Percentiles rank a stretch among this genome's conserved stretches.
Conservation (phyloP, 2,113 vertebrate species). For the Gnathonemus longibarbis region DNA sequence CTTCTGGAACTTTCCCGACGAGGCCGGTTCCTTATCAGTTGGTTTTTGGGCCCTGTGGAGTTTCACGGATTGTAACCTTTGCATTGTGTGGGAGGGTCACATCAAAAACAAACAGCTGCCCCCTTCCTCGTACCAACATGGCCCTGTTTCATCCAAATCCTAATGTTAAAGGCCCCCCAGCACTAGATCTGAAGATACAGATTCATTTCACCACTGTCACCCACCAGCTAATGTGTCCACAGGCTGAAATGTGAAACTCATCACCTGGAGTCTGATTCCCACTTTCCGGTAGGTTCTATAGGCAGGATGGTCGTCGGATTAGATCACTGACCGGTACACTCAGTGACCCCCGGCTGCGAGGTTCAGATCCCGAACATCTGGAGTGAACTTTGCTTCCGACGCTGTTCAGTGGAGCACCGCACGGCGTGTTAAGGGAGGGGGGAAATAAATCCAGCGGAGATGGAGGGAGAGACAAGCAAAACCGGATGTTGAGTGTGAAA, state of each 20-base stretch:
- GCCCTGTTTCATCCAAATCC: neutral
- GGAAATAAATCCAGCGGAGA: neutral
- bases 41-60: neutral
- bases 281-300: neutral
- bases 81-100: neutral
- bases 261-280: neutral
- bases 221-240: neutral
- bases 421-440: neutral
- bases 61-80: conserved; percentile 1
- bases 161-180: neutral
- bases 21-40: conserved; percentile 12
- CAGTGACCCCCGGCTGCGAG: neutral
- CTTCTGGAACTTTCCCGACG: neutral
- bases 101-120: neutral
- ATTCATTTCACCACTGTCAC: neutral
- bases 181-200: neutral
- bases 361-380: neutral
- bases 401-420: neutral
- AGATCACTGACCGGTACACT: neutral
- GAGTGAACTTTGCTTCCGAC: neutral
- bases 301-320: neutral
- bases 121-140: neutral
- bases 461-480: neutral
- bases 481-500: neutral
- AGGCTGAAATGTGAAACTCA: neutral